A percentile compares a stretch with the other conserved stretches of the same genome.
phyloP scores from a whole-genome alignment of 2,113 vertebrate genomes.

The Cnemophilus loriae region DNA sequence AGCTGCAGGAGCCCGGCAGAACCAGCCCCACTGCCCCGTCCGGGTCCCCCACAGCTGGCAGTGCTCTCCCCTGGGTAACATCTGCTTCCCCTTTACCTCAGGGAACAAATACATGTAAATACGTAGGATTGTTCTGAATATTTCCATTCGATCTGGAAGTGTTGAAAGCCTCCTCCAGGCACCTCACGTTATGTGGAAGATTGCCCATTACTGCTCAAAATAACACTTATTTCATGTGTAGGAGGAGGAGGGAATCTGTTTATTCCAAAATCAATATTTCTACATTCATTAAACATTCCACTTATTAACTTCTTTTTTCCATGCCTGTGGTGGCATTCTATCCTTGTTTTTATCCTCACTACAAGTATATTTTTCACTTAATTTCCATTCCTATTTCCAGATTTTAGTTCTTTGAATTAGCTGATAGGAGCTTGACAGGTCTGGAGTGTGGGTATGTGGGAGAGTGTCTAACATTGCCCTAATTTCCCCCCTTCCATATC shows the following conservation, averaged over 20 bases:
- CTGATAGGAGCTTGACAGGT: background rate
- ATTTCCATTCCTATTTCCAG: constrained; percentile 43
- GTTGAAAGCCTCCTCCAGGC: constrained; percentile 40
- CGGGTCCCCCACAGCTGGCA: background rate
- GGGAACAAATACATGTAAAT: background rate
- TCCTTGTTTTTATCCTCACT: constrained; percentile 24
- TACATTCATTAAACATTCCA: constrained; percentile 48
- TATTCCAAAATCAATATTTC: constrained; percentile 67
- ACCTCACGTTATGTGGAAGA: constrained; percentile 31
- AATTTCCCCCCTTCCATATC: background rate
- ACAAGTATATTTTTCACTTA: background rate
- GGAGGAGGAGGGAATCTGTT: constrained; percentile 51
- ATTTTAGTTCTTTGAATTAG: background rate
- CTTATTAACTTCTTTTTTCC: constrained; percentile 17
- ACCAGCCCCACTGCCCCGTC: background rate
- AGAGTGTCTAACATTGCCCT: background rate
- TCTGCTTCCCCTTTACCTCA: background rate
- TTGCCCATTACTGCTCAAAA: constrained; percentile 36
- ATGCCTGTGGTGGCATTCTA: constrained; percentile 8
- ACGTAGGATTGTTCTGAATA: background rate
- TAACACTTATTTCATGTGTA: constrained; percentile 47
- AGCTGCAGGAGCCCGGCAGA: background rate
- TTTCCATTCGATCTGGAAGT: constrained; percentile 41
- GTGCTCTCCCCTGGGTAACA: background rate
- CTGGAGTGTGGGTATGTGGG: background rate